phyloP scores from a whole-genome alignment of 2,113 vertebrate genomes.

The Saccopteryx leptura region DNA sequence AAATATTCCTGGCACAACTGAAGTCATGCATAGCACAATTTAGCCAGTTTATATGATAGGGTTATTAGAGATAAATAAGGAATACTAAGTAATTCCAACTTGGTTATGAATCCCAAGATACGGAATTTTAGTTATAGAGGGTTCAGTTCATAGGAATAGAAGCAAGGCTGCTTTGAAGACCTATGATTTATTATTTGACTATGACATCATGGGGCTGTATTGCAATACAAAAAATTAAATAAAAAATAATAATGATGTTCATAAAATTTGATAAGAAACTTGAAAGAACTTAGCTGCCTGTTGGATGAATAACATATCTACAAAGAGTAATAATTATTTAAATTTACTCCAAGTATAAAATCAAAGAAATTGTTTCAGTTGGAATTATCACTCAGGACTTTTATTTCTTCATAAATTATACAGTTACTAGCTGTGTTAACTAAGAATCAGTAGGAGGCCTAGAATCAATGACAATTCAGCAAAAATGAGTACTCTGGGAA shows the following conservation, averaged over 20 bases:
- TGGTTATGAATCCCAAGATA: not conserved
- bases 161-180: not conserved
- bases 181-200: not conserved
- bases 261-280: not conserved
- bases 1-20: not conserved
- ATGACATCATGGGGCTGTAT: not conserved
- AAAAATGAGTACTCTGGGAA: not conserved
- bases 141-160: not conserved
- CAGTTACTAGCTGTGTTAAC: not conserved
- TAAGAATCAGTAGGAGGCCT: not conserved
- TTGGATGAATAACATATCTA: not conserved
- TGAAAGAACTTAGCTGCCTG: not conserved
- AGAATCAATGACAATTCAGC: not conserved
- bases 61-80: not conserved
- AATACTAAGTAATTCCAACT: not conserved
- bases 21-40: not conserved
- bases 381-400: not conserved
- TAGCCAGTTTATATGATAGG: not conserved
- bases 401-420: not conserved
- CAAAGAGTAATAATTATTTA: not conserved
- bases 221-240: not conserved
- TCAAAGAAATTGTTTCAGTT: not conserved
- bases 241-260: not conserved
- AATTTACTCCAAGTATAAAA: not conserved
- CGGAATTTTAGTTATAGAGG: not conserved